Evolutionary conservation across 2,888 invertebrate species (phyloP), one percentile per base, ranked within the genome.

Genomic region (Thymelicus sylvestris): DNA sequence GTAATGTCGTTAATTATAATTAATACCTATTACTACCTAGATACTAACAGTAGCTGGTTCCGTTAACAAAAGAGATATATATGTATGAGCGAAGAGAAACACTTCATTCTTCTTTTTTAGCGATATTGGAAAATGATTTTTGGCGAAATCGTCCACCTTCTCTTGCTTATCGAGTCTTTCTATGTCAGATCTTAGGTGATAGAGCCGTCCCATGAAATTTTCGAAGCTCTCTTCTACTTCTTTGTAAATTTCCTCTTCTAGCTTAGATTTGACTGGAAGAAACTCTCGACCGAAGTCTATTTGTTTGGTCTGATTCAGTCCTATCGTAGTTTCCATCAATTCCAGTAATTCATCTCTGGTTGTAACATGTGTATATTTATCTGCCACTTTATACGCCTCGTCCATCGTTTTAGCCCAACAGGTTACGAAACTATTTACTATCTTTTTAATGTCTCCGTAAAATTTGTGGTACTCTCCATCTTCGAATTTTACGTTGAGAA

Each of bases 401-500:
- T 88, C 85, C 72, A 89, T 83, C 5, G 78, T 73, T 55, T 78
- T 71, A 38, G 78, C 77, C 79, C 84, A 87, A 68, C 80, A 86
- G 64, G 73, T 77, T 2, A 85, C 71, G 73, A 88, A 91, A 59
- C 84, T 82, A 6, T 75, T 78, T 0, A 91, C 72, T 1, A 86
- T 75, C 38, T 74, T 77, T 74, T 88, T 90, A 6, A 91, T 71
- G 62, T 87, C 79, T 0, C 87, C 87, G 63, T 88, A 92, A 74
- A 84, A 90, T 0, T 77, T 74, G 65, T 86, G 82, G 59, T 87
- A 84, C 0, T 70, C 72, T 4, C 80, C 83, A 72, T 86, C 86
- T 64, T 77, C 75, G n/a, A 83, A 83, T 72, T 82, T 76, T 10
- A 86, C 72, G 12, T 76, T 47, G 12, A 75, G 47, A 19, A 91